A percentile compares a stretch with the other conserved stretches of the same genome.
Conservation (phyloP, 2,888 invertebrate species). For the Cheilosia scutellata region DNA sequence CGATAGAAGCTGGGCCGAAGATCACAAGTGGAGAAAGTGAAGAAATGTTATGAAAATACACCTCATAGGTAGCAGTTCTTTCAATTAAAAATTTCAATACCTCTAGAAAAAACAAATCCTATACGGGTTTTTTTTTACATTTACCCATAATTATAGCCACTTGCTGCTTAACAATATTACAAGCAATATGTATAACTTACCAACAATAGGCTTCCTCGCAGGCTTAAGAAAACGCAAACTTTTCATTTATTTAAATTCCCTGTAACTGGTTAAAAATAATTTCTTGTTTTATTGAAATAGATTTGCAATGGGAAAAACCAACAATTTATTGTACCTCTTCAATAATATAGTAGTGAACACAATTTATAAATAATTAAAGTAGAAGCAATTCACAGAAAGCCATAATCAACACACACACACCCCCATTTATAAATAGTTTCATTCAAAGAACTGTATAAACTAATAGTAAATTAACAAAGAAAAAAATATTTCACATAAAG, state of each 20-base stretch:
- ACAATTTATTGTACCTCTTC: background rate
- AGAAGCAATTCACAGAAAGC: conserved; percentile 60
- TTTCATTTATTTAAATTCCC: no score
- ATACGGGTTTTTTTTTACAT: no score
- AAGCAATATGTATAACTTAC: conserved; percentile 6
- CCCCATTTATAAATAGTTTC: conserved; percentile 69
- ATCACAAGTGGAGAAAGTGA: no score
- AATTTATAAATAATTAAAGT: conserved; percentile 25
- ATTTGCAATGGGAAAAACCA: background rate
- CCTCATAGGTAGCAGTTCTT: no score
- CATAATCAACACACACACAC: conserved; percentile 45
- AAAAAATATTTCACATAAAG: conserved; percentile 42
- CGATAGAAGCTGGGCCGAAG: no score
- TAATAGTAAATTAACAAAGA: conserved; percentile 15
- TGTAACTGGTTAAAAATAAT: background rate
- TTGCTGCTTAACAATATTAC: background rate
- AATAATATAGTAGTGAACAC: background rate
- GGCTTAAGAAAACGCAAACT: background rate
- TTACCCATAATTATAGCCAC: background rate
- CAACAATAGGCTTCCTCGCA: background rate
- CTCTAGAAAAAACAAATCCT: no score
- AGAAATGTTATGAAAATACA: no score
- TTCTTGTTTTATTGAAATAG: background rate
- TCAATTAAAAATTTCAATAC: no score
- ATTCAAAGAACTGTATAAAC: conserved; percentile 61